Conservation (phyloP, 2,113 vertebrate species). For the Xenopus tropicalis region DNA sequence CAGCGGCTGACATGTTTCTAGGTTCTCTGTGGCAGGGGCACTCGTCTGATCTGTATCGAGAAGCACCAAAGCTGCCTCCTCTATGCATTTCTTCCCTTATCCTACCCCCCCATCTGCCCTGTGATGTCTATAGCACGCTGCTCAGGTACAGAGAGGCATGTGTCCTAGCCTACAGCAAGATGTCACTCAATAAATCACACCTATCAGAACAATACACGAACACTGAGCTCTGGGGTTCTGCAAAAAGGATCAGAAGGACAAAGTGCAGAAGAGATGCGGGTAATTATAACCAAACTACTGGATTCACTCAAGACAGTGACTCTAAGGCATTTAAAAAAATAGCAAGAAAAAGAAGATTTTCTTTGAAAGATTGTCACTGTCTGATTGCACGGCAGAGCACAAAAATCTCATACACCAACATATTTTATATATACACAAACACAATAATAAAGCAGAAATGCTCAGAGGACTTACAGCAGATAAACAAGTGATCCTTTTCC, state of each 20-base stretch:
- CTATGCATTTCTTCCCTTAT: constrained; percentile 60
- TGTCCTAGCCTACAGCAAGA: constrained; percentile 75
- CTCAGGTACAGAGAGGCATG: constrained; percentile 70
- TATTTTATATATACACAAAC: too few species aligned
- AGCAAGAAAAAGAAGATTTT: constrained; percentile 50
- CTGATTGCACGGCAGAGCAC: not conserved
- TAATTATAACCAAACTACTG: constrained; percentile 77
- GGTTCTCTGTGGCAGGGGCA: constrained; percentile 78
- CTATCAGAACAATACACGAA: constrained; percentile 65
- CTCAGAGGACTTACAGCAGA: too few species aligned
- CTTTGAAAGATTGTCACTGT: constrained; percentile 47
- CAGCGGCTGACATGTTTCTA: constrained; percentile 91
- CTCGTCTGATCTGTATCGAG: constrained; percentile 82
- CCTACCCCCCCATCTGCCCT: constrained; percentile 65
- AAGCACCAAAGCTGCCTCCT: constrained; percentile 70
- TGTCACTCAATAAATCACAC: constrained; percentile 83
- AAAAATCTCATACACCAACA: too few species aligned
- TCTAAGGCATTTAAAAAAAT: constrained; percentile 49
- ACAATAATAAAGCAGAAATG: too few species aligned
- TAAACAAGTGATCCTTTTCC: too few species aligned
- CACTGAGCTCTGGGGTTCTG: constrained; percentile 59
- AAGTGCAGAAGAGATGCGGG: constrained; percentile 67
- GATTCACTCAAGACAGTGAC: constrained; percentile 51
- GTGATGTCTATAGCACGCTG: constrained; percentile 74
- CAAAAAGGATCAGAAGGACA: constrained; percentile 76